Conservation (phyloP, 2,888 invertebrate genomes). For the Plutella xylostella region DNA sequence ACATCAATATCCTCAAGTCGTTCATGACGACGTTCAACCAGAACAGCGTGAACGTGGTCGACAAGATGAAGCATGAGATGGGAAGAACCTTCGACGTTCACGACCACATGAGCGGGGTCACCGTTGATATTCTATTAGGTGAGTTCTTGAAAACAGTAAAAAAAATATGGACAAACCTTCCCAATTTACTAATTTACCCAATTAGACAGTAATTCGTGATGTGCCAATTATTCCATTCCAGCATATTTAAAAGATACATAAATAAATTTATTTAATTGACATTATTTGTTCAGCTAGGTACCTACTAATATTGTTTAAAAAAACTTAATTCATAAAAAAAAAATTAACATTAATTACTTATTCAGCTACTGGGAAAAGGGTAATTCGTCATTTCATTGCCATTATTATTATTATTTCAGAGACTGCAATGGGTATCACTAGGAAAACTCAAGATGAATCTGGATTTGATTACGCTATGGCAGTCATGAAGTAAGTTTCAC, state of each 20-base stretch:
- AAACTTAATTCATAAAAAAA: background rate
- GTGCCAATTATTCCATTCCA: too few relatives aligned
- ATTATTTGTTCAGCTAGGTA: background rate
- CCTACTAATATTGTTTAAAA: too few relatives aligned
- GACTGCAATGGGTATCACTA: constrained; percentile 88
- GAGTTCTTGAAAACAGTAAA: constrained; percentile 20
- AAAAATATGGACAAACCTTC: background rate
- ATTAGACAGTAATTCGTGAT: too few relatives aligned
- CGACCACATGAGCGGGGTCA: constrained; percentile 83
- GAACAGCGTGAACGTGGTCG: constrained; percentile 77
- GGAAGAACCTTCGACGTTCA: constrained; percentile 82
- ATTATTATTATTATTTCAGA: constrained; percentile 63
- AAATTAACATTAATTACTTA: background rate
- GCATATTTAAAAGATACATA: too few relatives aligned
- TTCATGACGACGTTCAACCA: constrained; percentile 82
- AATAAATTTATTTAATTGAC: too few relatives aligned
- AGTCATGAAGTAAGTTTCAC: constrained; percentile 74
- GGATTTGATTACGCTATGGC: constrained; percentile 88
- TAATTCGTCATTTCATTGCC: too few relatives aligned
- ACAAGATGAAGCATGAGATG: constrained; percentile 73
- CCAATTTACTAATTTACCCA: too few relatives aligned
- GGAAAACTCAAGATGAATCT: constrained; percentile 75
- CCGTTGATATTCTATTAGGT: constrained; percentile 81
- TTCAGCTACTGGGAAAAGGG: too few relatives aligned
- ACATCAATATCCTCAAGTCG: constrained; percentile 84